phyloP scores from a whole-genome alignment of 2,797 vertebrate genomes.

The Xenopus petersii region DNA sequence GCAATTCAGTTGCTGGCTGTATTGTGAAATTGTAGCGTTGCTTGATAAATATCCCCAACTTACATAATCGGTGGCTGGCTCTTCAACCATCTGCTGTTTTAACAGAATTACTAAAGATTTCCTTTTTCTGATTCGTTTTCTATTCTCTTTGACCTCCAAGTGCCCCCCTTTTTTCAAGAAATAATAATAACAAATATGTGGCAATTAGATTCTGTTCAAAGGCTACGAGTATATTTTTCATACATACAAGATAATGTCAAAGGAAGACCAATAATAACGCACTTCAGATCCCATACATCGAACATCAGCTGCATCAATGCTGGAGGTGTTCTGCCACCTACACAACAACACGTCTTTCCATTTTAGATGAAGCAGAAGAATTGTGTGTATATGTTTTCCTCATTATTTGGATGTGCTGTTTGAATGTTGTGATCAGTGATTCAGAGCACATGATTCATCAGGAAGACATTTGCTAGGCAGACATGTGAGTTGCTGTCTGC shows the following conservation, averaged over 20 bases:
- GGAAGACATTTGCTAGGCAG: constrained; percentile 94
- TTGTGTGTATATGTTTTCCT: constrained; percentile 71
- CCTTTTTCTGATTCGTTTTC: constrained; percentile 19
- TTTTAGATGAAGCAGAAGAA: constrained; percentile 60
- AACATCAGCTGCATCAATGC: constrained; percentile 54
- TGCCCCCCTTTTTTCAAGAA: constrained; percentile 16
- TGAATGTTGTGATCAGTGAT: constrained; percentile 89
- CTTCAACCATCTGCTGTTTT: constrained; percentile 35
- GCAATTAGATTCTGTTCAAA: constrained; percentile 58
- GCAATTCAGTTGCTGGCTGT: neutral
- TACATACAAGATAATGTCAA: constrained; percentile 53
- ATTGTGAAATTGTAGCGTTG: neutral
- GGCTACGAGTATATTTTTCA: constrained; percentile 52
- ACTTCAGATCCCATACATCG: constrained; percentile 55
- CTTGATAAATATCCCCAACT: constrained; percentile 35
- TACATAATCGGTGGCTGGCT: constrained; percentile 7
- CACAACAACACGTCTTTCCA: constrained; percentile 62
- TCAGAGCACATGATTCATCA: constrained; percentile 91
- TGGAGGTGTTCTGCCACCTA: constrained; percentile 60
- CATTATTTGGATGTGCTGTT: constrained; percentile 76
- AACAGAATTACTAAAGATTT: constrained; percentile 44
- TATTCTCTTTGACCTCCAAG: constrained; percentile 26
- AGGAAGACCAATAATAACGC: constrained; percentile 53
- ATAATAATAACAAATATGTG: constrained; percentile 46
- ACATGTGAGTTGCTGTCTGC: constrained; percentile 96